phyloP scores from a whole-genome alignment of 2,888 invertebrate species.

The Nephrotoma appendiculata region DNA sequence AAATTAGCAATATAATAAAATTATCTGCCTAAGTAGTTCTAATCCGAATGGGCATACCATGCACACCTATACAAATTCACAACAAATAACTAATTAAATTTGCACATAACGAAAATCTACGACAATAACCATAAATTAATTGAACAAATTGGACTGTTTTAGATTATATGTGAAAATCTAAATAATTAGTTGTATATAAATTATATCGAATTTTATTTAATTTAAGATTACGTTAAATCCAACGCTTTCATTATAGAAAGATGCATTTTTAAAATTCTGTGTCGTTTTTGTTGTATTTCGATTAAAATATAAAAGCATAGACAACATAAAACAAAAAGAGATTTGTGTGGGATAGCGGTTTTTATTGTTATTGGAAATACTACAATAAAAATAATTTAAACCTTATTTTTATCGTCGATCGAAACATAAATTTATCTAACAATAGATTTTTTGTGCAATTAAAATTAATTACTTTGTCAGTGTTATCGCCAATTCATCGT shows the following conservation, averaged over 20 bases:
- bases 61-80: no score
- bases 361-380: not conserved
- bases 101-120: no score
- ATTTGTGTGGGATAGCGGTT: not conserved
- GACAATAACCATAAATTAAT: no score
- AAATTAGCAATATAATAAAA: no score
- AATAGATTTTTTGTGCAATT: not conserved
- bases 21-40: no score
- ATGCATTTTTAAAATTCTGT: not conserved
- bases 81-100: no score
- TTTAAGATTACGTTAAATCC: not conserved
- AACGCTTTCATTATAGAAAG: not conserved
- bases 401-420: not conserved
- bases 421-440: not conserved
- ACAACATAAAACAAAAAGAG: not conserved
- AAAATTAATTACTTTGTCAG: not conserved
- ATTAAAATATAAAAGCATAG: not conserved
- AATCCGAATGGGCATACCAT: no score
- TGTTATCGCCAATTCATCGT: not conserved
- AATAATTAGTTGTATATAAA: no score
- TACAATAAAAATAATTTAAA: not conserved
- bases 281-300: not conserved
- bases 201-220: no score
- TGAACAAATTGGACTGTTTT: no score
- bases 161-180: no score